Percentiles rank a stretch among this genome's conserved stretches.
Conservation (phyloP, 2,797 vertebrate genomes). For the Gymnothorax reevesii region DNA sequence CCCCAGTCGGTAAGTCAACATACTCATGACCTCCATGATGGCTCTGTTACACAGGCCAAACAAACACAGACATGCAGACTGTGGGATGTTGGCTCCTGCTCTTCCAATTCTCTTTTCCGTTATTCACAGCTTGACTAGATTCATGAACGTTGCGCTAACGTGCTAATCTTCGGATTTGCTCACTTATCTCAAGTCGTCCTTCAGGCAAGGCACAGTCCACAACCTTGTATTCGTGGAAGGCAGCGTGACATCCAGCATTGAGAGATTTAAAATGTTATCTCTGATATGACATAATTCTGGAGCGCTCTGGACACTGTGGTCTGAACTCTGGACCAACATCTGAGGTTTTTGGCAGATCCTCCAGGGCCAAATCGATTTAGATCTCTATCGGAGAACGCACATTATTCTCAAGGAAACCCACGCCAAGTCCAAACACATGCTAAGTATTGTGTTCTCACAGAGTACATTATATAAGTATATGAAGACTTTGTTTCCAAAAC, state of each 20-base stretch:
- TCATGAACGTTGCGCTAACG: neutral
- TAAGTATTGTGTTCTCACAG: neutral
- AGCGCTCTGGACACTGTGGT: conserved; percentile 6
- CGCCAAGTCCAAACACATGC: neutral
- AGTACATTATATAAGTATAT: neutral
- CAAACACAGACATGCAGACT: neutral
- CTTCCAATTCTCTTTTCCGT: neutral
- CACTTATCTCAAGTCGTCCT: neutral
- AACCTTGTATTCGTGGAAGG: neutral
- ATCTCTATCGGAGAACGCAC: conserved; percentile 13
- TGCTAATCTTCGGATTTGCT: neutral
- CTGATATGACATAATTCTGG: conserved; percentile 38
- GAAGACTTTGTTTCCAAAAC: too few relatives aligned
- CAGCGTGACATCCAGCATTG: neutral
- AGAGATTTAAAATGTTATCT: neutral
- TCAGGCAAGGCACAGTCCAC: neutral
- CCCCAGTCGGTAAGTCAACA: conserved; percentile 25
- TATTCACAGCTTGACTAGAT: neutral
- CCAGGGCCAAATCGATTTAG: conserved; percentile 26
- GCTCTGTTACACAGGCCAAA: conserved; percentile 5
- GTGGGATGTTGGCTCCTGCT: neutral
- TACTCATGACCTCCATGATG: neutral
- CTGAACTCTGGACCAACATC: conserved; percentile 54
- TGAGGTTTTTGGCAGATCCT: conserved; percentile 14
- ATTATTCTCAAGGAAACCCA: neutral